phyloP scores from a whole-genome alignment of 2,113 vertebrate genomes.

The Tichodroma muraria region DNA sequence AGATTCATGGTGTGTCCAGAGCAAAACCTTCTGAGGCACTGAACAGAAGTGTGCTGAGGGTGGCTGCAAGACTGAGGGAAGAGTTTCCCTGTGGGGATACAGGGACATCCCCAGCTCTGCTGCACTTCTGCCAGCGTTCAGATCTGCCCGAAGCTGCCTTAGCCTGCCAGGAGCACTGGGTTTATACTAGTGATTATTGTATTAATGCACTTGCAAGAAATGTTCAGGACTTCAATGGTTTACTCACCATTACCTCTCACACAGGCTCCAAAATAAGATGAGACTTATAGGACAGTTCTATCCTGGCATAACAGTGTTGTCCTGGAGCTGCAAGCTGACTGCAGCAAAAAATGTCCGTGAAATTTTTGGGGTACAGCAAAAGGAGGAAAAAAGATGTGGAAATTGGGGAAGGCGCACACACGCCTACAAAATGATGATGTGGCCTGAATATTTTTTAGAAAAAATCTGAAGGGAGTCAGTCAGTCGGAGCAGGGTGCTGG shows the following conservation, averaged over 20 bases:
- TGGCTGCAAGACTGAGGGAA: not conserved
- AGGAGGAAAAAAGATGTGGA: not conserved
- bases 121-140: not conserved
- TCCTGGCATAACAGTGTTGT: not conserved
- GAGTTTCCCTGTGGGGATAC: not conserved
- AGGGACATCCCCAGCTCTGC: not conserved
- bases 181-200: not conserved
- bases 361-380: not conserved
- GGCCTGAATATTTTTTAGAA: not conserved
- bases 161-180: not conserved
- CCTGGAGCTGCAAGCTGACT: not conserved
- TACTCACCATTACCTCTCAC: not conserved
- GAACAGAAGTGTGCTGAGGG: not conserved
- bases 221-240: not conserved
- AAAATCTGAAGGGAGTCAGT: not conserved
- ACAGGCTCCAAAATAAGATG: not conserved
- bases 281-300: not conserved
- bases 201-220: not conserved
- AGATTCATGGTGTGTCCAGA: not conserved
- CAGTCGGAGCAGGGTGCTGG: not conserved
- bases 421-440: not conserved
- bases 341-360: not conserved
- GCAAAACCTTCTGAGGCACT: not conserved
- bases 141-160: not conserved
- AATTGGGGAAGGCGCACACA: fast-evolving